Evolutionary conservation across 2,888 invertebrate species (phyloP).

Genomic region (Cosmia pyralina): DNA sequence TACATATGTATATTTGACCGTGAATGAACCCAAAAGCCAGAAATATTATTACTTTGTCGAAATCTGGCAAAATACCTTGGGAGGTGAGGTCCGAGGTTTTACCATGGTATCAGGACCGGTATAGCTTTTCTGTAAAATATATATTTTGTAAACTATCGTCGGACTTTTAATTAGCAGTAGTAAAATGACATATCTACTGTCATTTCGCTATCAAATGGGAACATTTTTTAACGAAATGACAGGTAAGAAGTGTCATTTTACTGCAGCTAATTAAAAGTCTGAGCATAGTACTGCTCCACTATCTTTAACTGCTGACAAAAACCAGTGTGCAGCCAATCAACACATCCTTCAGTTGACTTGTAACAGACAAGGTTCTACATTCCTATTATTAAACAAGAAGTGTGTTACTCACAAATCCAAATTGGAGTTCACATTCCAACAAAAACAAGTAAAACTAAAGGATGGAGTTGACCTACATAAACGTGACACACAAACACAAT

Average conservation of each 20-base stretch:
- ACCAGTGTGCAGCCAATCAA: constrained; percentile 3
- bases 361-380: constrained; percentile 1
- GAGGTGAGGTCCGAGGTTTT: constrained; percentile 69
- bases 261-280: too few relatives aligned
- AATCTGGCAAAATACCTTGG: constrained; percentile 67
- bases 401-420: constrained; percentile 29
- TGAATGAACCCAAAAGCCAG: constrained; percentile 67
- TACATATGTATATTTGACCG: constrained; percentile 49
- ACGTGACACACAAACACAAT: constrained; percentile 50
- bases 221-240: too few relatives aligned
- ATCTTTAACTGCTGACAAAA: constrained; percentile 5
- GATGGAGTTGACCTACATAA: constrained; percentile 68
- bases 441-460: constrained; percentile 66
- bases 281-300: constrained; percentile 30
- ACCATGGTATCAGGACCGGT: constrained; percentile 73
- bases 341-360: constrained; percentile 38
- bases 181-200: too few relatives aligned
- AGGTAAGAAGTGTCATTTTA: too few relatives aligned
- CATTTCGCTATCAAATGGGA: too few relatives aligned
- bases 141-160: constrained; percentile 51
- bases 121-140: constrained; percentile 76
- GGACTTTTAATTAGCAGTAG: too few relatives aligned
- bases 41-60: constrained; percentile 51
- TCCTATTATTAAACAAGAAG: constrained; percentile 15
- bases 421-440: constrained; percentile 36